phyloP scores from a whole-genome alignment of 2,797 vertebrate species.

The Delichon dasypus region DNA sequence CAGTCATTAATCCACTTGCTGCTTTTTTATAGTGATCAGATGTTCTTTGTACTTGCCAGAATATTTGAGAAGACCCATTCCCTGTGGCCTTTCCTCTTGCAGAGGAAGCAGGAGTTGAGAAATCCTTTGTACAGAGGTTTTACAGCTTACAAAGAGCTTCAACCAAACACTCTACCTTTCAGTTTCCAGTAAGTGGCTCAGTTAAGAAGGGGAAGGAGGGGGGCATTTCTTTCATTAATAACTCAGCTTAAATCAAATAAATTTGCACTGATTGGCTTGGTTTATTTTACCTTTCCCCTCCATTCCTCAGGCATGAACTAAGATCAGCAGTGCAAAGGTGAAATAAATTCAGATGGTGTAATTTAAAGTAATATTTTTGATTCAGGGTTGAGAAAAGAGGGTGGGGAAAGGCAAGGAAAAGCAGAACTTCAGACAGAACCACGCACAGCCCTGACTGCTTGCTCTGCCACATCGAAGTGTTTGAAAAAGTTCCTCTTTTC shows the following conservation, averaged over 20 bases:
- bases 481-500: not conserved
- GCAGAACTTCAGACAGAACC: not conserved
- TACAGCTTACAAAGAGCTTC: conserved; percentile 72
- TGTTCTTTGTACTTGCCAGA: conserved; percentile 67
- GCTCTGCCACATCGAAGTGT: not conserved
- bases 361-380: not conserved
- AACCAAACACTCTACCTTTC: conserved; percentile 79
- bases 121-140: conserved; percentile 81
- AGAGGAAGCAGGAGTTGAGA: conserved; percentile 76
- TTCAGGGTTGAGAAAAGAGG: not conserved
- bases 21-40: not conserved
- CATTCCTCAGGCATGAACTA: not conserved
- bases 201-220: not conserved
- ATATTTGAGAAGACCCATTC: conserved; percentile 83
- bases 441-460: not conserved
- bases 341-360: not conserved
- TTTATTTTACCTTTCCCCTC: not conserved
- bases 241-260: not conserved
- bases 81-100: conserved; percentile 81
- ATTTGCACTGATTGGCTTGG: not conserved
- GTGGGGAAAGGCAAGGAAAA: not conserved
- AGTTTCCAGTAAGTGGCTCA: conserved; percentile 79
- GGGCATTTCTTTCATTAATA: not conserved
- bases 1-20: not conserved
- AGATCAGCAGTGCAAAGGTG: not conserved